Percentiles rank a stretch among this genome's conserved stretches.
phyloP scores from a whole-genome alignment of 2,888 invertebrate species.

The Diachrysia chrysitis region DNA sequence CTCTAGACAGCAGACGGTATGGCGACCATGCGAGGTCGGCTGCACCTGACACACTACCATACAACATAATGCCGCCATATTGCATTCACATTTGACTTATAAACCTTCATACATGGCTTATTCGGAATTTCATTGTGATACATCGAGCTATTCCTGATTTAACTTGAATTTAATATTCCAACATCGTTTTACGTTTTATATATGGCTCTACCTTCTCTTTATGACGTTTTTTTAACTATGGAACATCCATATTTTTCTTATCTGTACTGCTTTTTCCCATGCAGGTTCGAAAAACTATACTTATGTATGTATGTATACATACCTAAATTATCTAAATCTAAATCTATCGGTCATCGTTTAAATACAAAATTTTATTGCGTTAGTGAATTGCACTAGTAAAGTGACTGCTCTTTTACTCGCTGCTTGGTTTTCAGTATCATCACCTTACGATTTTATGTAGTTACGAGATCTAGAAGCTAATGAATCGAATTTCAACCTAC shows the following conservation, averaged over 20 bases:
- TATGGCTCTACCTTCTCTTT: neutral
- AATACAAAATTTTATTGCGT: no score
- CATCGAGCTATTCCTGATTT: constrained; percentile 20
- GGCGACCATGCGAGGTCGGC: constrained; percentile 71
- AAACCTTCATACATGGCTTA: constrained; percentile 37
- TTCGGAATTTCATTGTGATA: constrained; percentile 21
- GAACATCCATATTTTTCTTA: no score
- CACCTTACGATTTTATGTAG: no score
- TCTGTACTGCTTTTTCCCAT: neutral
- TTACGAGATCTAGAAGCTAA: no score
- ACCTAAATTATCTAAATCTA: no score
- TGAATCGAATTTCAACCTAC: neutral
- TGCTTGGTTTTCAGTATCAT: no score
- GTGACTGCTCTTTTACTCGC: no score
- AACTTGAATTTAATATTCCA: neutral
- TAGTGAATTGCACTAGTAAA: no score
- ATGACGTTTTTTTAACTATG: neutral
- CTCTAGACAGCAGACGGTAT: constrained; percentile 78
- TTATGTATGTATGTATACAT: neutral
- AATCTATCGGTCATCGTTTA: no score
- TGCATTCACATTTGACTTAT: constrained; percentile 53
- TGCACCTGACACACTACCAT: constrained; percentile 64
- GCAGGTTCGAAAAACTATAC: neutral
- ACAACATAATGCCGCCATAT: constrained; percentile 27
- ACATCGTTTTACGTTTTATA: neutral